Evolutionary conservation across 1,140 invertebrate genomes (phyloP), one percentile per base, ranked within the genome.

Genomic region (Scaptomyza hsui): DNA sequence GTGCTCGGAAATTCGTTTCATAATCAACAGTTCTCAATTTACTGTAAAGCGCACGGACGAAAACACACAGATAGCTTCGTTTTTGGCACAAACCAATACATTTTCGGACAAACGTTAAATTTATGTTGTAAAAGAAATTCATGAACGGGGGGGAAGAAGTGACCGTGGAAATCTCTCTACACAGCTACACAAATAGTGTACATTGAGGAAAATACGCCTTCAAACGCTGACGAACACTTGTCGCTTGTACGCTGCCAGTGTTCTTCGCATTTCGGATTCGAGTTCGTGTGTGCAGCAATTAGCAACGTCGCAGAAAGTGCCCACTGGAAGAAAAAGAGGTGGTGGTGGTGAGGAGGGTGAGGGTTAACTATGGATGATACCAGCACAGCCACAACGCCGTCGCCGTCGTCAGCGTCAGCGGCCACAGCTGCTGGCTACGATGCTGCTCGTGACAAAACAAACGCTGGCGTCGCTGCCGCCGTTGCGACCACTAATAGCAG

Each of bases 401-500:
- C 76, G 51, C 68, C 72, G 7, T 74, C 68, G n/a, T 39, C 75
- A 35, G 75, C 83, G 13, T 39, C 75, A 37, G 72, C 88, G 16
- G 67, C 83, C 6, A 75, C 83, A 16, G 81, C 75, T 7, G 88
- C 88, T 61, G 88, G 83, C 35, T 90, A 77, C 7, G 88, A 90
- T 69, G 88, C 81, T 53, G 82, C 72, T 0, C 62, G 65, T 37
- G 69, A 89, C 51, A 74, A 89, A 64, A 72, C 48, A 47, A 16
- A 52, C 55, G 45, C 61, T 52, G 47, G n/a, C 44, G 18, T 15
- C 51, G 51, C 67, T 15, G 44, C 37, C 41, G 13, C 67, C 6
- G 44, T 42, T 9, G 29, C 57, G 24, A 32, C 21, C 6, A 12
- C 60, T 9, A 29, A 3, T 4, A 10, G n/a, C 56, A 59, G 57